Evolutionary conservation across 2,113 vertebrate species (phyloP).

Genomic region (Takifugu bimaculatus): DNA sequence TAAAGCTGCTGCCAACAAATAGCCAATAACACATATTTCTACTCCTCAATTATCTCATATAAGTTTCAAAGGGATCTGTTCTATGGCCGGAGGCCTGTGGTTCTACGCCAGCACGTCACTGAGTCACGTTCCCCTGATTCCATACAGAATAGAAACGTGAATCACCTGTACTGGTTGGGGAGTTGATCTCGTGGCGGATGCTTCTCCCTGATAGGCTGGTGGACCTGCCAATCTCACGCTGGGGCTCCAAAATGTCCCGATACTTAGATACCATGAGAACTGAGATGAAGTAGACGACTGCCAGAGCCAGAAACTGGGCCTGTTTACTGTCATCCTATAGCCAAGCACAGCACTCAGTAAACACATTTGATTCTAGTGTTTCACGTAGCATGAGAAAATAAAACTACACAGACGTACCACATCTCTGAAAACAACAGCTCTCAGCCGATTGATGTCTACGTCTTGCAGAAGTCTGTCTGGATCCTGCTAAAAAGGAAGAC

Average conservation of each 20-base stretch:
- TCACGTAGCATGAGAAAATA: slow-evolving; percentile 4
- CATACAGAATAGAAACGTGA: background rate
- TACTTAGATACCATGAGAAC: slow-evolving; percentile 99
- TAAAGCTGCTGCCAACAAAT: background rate
- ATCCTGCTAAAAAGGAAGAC: slow-evolving; percentile 87
- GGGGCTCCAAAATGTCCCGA: slow-evolving; percentile 95
- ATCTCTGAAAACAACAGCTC: slow-evolving; percentile 97
- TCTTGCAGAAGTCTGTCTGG: slow-evolving; percentile 97
- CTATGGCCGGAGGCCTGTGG: slow-evolving; percentile 14
- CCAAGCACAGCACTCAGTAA: slow-evolving; percentile 16
- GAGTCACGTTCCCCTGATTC: slow-evolving; percentile 5
- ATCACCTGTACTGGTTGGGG: slow-evolving; percentile 96
- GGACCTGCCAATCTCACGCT: slow-evolving; percentile 89
- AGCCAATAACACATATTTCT: background rate
- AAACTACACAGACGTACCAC: slow-evolving; percentile 80
- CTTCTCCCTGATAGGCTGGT: slow-evolving; percentile 91
- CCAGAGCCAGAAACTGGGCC: slow-evolving; percentile 95
- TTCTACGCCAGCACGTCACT: slow-evolving; percentile 16
- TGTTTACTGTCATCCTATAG: slow-evolving; percentile 96
- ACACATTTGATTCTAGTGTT: too few relatives aligned
- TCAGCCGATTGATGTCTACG: slow-evolving; percentile 96
- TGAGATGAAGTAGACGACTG: slow-evolving; percentile 98
- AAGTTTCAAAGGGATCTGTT: slow-evolving; percentile 27
- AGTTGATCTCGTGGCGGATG: slow-evolving; percentile 98
- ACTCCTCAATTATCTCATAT: slow-evolving; percentile 15